These are phyloP conservation scores for Horisme vitalbata DNA, from an alignment of 2,888 invertebrate species.

Conservation along the genomic window DNA sequence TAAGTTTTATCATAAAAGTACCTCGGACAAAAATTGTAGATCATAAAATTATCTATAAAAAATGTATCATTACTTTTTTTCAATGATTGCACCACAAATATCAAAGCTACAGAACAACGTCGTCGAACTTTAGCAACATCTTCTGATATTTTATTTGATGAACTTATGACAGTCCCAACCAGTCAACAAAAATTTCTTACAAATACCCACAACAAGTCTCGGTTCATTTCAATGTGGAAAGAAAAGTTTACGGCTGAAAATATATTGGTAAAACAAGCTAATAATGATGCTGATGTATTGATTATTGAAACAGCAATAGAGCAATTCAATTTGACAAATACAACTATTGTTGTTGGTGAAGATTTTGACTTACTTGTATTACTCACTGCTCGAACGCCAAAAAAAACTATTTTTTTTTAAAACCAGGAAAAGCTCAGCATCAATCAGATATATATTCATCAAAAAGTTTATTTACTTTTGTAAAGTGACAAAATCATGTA, in stretches of 20 bases:
- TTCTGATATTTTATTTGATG: no score
- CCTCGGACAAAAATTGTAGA: no score
- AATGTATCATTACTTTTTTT: no score
- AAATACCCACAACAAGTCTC: constrained; percentile 45
- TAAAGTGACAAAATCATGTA: no score
- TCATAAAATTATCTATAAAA: no score
- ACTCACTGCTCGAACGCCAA: constrained; percentile 37
- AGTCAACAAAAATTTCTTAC: constrained; percentile 37
- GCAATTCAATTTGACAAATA: no score
- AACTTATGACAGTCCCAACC: constrained; percentile 39
- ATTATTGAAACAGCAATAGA: not conserved
- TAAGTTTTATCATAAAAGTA: no score
- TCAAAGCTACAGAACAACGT: constrained; percentile 40
- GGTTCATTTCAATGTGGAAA: constrained; percentile 41
- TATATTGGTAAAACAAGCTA: constrained; percentile 43
- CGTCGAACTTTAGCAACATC: constrained; percentile 34
- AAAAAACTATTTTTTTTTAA: not conserved
- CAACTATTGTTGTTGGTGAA: no score
- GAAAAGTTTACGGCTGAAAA: constrained; percentile 39
- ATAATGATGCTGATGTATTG: no score
- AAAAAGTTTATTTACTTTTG: no score
- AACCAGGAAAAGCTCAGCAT: no score
- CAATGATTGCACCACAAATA: constrained; percentile 38
- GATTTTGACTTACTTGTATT: constrained; percentile 25
- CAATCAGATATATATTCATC: no score